Evolutionary conservation across 2,797 vertebrate species (phyloP).

Genomic region (Aulostomus chinensis): DNA sequence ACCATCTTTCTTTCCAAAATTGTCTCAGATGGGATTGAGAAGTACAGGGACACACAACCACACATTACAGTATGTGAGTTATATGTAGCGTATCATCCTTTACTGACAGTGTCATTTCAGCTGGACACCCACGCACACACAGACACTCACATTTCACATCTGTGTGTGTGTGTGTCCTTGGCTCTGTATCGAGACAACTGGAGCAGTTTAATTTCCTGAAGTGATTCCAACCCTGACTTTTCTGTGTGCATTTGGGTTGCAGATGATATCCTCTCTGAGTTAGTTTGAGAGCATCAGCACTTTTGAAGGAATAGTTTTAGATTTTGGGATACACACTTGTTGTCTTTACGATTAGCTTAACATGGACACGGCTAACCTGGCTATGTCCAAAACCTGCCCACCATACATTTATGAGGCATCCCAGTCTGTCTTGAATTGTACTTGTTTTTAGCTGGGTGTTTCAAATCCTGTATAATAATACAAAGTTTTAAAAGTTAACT

Average conservation of each 20-base stretch:
- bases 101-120: slow-evolving; percentile 3
- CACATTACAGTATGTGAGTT: neutral
- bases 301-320: too few species aligned
- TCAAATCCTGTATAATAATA: too few species aligned
- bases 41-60: slow-evolving; percentile 11
- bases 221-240: slow-evolving; percentile 18
- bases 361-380: too few species aligned
- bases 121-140: neutral
- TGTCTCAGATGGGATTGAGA: slow-evolving; percentile 19
- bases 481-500: too few species aligned
- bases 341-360: too few species aligned
- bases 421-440: too few species aligned
- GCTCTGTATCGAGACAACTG: slow-evolving; percentile 5
- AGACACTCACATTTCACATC: slow-evolving; percentile 12
- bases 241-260: neutral
- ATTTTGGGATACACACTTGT: too few species aligned
- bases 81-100: slow-evolving; percentile 3
- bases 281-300: too few species aligned
- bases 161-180: slow-evolving; percentile 15
- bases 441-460: too few species aligned
- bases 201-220: slow-evolving; percentile 33
- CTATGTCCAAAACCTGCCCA: too few species aligned
- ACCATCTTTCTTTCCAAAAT: neutral
- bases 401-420: too few species aligned
- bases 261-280: too few species aligned